phyloP scores from a whole-genome alignment of 2,797 vertebrate genomes.

The Anguilla megastoma region DNA sequence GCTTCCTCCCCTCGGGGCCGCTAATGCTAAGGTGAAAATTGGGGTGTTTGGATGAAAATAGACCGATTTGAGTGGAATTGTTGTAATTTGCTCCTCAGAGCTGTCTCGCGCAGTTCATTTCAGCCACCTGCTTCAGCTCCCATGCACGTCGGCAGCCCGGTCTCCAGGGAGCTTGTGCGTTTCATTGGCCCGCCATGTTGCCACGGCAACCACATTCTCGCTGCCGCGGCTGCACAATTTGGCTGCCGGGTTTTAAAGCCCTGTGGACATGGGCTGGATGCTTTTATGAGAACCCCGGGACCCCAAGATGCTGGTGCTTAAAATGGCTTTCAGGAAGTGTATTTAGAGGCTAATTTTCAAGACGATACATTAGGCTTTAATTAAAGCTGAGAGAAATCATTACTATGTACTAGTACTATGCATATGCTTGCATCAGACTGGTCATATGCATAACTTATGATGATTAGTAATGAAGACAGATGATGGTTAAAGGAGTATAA shows the following conservation, averaged over 20 bases:
- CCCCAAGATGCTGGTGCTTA: constrained; percentile 57
- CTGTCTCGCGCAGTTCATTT: constrained; percentile 68
- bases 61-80: constrained; percentile 53
- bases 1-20: constrained; percentile 12
- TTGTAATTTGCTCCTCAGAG: constrained; percentile 65
- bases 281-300: constrained; percentile 45
- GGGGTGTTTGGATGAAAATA: constrained; percentile 41
- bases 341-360: constrained; percentile 45
- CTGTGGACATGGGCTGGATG: constrained; percentile 60
- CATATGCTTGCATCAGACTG: neutral
- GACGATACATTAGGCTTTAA: constrained; percentile 15
- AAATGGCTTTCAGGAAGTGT: constrained; percentile 53
- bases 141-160: constrained; percentile 75
- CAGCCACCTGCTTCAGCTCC: constrained; percentile 77
- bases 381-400: constrained; percentile 13
- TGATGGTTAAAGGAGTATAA: neutral
- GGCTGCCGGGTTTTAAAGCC: constrained; percentile 65
- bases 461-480: neutral
- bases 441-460: neutral
- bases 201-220: constrained; percentile 78
- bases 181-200: constrained; percentile 75
- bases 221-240: constrained; percentile 60
- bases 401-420: neutral
- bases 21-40: constrained; percentile 39
- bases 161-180: constrained; percentile 71